These are phyloP conservation scores for Epizoanthus rinbou DNA, from an alignment of 92 coral and sea anemone species.

Conservation along the genomic window DNA sequence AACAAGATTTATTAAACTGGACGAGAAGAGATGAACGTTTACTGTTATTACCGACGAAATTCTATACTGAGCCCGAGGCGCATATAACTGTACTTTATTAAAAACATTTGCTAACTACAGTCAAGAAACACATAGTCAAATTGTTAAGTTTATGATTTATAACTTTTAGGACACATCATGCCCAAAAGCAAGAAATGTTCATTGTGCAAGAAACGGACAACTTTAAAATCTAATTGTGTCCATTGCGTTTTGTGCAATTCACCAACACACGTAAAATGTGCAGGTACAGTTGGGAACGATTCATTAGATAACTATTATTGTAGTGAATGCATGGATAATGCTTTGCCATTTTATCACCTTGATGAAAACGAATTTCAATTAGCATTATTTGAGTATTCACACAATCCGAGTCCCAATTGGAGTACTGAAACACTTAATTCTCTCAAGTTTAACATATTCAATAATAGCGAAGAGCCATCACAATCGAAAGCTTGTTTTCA, in stretches of 20 bases:
- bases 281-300: slow-evolving; percentile 4
- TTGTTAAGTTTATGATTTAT: background rate
- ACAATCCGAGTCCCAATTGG: background rate
- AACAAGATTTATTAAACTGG: background rate
- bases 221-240: background rate
- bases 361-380: background rate
- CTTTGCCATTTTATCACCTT: slow-evolving; percentile 3
- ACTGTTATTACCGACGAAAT: background rate
- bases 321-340: background rate
- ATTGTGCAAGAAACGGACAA: background rate
- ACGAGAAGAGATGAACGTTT: background rate
- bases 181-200: background rate
- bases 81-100: background rate
- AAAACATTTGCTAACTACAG: background rate
- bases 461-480: background rate
- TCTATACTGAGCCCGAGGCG: background rate
- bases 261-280: background rate
- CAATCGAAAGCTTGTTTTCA: background rate
- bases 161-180: background rate
- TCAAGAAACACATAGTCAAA: background rate
- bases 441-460: background rate
- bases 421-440: slow-evolving; percentile 2
- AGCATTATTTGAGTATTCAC: background rate
- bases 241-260: background rate
- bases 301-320: slow-evolving; percentile 2